phyloP scores from a whole-genome alignment of 2,888 invertebrate genomes.

The Autographa pulchrina region DNA sequence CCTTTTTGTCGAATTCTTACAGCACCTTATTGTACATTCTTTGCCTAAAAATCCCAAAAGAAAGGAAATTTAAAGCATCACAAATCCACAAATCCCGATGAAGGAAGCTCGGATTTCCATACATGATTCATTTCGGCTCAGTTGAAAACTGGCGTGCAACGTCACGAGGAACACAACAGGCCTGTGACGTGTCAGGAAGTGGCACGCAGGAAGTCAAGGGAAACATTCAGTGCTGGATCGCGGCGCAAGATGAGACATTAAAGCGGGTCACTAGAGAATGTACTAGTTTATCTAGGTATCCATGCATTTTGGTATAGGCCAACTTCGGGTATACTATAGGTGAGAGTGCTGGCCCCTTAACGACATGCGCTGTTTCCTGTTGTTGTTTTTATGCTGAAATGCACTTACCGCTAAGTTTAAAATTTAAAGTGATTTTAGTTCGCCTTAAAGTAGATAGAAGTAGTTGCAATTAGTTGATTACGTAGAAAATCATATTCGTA shows the following conservation, averaged over 20 bases:
- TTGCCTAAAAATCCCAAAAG: background rate
- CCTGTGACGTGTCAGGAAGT: slow-evolving; percentile 83
- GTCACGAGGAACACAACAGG: slow-evolving; percentile 71
- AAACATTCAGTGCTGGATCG: slow-evolving; percentile 69
- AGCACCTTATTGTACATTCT: slow-evolving; percentile 11
- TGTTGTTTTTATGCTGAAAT: too few relatives aligned
- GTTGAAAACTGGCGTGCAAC: slow-evolving; percentile 60
- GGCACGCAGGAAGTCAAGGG: slow-evolving; percentile 82
- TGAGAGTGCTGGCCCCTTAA: too few relatives aligned
- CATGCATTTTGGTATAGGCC: too few relatives aligned
- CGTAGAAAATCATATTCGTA: too few relatives aligned
- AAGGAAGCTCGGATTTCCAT: slow-evolving; percentile 49
- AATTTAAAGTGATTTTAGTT: too few relatives aligned
- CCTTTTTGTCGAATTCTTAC: too few relatives aligned
- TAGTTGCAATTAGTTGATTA: too few relatives aligned
- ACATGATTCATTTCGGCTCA: slow-evolving; percentile 55
- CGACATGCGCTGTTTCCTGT: too few relatives aligned
- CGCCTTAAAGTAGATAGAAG: too few relatives aligned
- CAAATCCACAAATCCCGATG: slow-evolving; percentile 15
- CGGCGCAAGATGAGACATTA: slow-evolving; percentile 54
- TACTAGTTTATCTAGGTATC: background rate
- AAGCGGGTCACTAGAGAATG: slow-evolving; percentile 30
- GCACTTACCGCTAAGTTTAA: too few relatives aligned
- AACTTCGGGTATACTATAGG: too few relatives aligned
- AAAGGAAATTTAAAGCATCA: background rate